Evolutionary conservation across 2,888 invertebrate genomes (phyloP).

Genomic region (Azorinus chamasolen): DNA sequence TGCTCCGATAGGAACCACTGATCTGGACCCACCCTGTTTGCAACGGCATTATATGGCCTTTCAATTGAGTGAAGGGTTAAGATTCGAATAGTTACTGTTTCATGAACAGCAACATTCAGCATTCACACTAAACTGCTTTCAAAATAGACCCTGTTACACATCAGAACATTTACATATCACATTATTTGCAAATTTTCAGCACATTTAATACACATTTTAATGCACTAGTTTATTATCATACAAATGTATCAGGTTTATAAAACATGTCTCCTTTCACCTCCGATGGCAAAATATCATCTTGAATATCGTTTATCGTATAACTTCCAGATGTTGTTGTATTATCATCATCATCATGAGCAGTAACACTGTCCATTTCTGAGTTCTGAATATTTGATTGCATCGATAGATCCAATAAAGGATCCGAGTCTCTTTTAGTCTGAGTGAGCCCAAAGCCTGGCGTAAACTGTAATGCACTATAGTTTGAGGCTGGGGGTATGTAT

Average conservation of each 20-base stretch:
- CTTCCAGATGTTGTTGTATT: constrained; percentile 64
- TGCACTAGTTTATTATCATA: constrained; percentile 29
- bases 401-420: constrained; percentile 43
- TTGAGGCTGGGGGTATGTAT: constrained; percentile 18
- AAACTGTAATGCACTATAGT: constrained; percentile 24
- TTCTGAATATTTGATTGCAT: constrained; percentile 57
- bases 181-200: too few relatives aligned
- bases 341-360: constrained; percentile 73
- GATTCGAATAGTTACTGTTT: too few relatives aligned
- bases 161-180: too few relatives aligned
- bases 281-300: constrained; percentile 60
- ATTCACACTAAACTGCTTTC: too few relatives aligned
- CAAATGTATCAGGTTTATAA: constrained; percentile 65
- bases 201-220: too few relatives aligned
- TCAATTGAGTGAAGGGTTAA: too few relatives aligned
- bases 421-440: constrained; percentile 37
- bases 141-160: too few relatives aligned
- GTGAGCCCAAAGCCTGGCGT: constrained; percentile 26
- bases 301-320: constrained; percentile 75
- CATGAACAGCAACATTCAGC: too few relatives aligned
- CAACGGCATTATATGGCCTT: too few relatives aligned
- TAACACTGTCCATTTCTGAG: constrained; percentile 45
- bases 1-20: too few relatives aligned
- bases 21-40: too few relatives aligned
- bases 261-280: constrained; percentile 60